A percentile compares a stretch with the other conserved stretches of the same genome.
phyloP scores from a whole-genome alignment of 2,888 invertebrate genomes.

The Caenorhabditis sp. region DNA sequence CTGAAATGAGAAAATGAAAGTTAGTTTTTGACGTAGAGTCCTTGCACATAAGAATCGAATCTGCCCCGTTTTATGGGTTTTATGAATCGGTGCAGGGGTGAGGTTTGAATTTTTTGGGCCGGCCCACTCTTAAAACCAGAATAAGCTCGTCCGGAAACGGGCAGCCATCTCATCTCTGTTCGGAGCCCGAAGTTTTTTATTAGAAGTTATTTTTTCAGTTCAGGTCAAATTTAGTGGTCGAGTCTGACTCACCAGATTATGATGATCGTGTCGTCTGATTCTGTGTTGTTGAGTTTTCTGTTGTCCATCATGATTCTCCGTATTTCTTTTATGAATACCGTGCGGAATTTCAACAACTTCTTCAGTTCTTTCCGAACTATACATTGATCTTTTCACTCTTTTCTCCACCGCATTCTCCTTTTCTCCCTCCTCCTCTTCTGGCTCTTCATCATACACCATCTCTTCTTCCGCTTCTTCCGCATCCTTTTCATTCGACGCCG shows the following conservation, averaged over 20 bases:
- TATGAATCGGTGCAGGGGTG: too few species aligned
- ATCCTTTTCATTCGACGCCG: slow-evolving; percentile 13
- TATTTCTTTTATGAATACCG: slow-evolving; percentile 20
- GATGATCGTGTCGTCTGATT: slow-evolving; percentile 1
- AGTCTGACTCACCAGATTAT: not conserved
- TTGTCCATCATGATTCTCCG: slow-evolving; percentile 18
- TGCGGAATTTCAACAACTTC: slow-evolving; percentile 22
- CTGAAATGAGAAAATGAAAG: slow-evolving; percentile 1
- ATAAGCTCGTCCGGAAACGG: too few species aligned
- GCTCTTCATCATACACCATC: slow-evolving; percentile 13
- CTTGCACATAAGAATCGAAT: too few species aligned
- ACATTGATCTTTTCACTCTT: slow-evolving; percentile 22
- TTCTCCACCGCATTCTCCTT: slow-evolving; percentile 10
- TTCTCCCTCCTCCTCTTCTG: slow-evolving; percentile 16
- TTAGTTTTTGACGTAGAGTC: not conserved
- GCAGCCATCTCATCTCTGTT: not conserved
- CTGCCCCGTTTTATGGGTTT: too few species aligned
- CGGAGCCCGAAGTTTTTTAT: too few species aligned
- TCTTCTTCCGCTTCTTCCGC: slow-evolving; percentile 20
- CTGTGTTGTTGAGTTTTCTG: not conserved
- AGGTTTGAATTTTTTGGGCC: too few species aligned
- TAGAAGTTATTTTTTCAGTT: too few species aligned
- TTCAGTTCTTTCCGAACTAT: slow-evolving; percentile 32
- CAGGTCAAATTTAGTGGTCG: too few species aligned
- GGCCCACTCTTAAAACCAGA: too few species aligned